Evolutionary conservation across 1,140 invertebrate genomes (phyloP).

Genomic region (Drosophila bocki): DNA sequence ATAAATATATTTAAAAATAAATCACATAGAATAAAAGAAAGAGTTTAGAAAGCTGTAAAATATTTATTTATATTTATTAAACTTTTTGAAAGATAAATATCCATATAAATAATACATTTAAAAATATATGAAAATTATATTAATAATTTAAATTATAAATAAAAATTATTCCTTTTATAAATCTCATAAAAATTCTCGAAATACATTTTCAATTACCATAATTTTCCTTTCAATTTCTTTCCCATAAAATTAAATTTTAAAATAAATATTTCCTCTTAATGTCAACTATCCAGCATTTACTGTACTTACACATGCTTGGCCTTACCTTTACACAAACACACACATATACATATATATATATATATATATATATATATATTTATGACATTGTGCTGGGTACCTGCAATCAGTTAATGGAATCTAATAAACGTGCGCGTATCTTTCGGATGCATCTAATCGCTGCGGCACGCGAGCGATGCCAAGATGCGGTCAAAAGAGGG

Average conservation of each 20-base stretch:
- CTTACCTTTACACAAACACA: neutral
- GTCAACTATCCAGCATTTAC: neutral
- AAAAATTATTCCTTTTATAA: no score
- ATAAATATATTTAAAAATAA: no score
- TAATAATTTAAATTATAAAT: no score
- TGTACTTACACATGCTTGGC: conserved; percentile 12
- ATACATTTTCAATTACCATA: neutral
- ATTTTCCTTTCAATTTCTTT: no score
- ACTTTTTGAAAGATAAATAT: no score
- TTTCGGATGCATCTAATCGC: conserved; percentile 75
- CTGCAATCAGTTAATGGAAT: conserved; percentile 78
- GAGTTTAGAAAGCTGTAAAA: no score
- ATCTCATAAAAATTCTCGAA: neutral
- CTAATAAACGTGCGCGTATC: conserved; percentile 79
- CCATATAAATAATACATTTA: no score
- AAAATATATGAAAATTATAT: no score
- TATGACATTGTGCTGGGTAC: conserved; percentile 27
- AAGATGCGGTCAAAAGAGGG: conserved; percentile 21
- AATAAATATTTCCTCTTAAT: no score
- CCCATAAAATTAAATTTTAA: no score
- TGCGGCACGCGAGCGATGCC: conserved; percentile 57
- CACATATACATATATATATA: neutral
- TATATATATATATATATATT: conserved; percentile 14
- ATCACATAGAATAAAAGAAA: no score
- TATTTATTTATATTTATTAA: no score